These are phyloP conservation scores for Hypselothyrea guttata DNA, from an alignment of 2,888 invertebrate species.

Conservation along the genomic window DNA sequence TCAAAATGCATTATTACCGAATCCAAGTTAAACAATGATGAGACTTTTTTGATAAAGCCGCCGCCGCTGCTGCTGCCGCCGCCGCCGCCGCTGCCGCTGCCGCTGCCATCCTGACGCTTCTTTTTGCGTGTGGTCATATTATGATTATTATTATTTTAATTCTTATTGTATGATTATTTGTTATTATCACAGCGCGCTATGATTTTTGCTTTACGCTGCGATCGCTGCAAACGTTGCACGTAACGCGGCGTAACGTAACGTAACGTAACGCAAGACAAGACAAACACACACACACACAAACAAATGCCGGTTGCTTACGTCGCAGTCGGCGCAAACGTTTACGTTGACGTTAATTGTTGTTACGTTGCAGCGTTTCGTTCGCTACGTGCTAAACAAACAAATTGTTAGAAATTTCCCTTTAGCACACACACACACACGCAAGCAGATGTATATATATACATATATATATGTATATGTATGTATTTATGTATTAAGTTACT, in stretches of 20 bases:
- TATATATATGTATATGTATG: conserved; percentile 1
- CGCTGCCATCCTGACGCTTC: conserved; percentile 84
- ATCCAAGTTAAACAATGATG: conserved; percentile 93
- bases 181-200: conserved; percentile 44
- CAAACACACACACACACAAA: conserved; percentile 34
- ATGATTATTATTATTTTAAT: conserved; percentile 59
- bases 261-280: conserved; percentile 30
- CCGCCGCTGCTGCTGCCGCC: conserved; percentile 78
- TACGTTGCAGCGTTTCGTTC: conserved; percentile 42
- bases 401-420: conserved; percentile 35
- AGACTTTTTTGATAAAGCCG: conserved; percentile 93
- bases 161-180: conserved; percentile 7
- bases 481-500: conserved; percentile 21
- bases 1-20: conserved; percentile 84
- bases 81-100: conserved; percentile 56
- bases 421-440: conserved; percentile 20
- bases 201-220: conserved; percentile 14
- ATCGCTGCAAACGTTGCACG: conserved; percentile 39
- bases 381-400: conserved; percentile 44
- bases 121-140: conserved; percentile 86
- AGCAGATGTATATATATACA: conserved; percentile 2
- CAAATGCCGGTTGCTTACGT: conserved; percentile 45
- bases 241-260: conserved; percentile 24
- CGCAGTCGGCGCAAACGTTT: conserved; percentile 45
- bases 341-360: conserved; percentile 41